Conservation (phyloP, 2,888 invertebrate species). For the Dysmachus trigonus region DNA sequence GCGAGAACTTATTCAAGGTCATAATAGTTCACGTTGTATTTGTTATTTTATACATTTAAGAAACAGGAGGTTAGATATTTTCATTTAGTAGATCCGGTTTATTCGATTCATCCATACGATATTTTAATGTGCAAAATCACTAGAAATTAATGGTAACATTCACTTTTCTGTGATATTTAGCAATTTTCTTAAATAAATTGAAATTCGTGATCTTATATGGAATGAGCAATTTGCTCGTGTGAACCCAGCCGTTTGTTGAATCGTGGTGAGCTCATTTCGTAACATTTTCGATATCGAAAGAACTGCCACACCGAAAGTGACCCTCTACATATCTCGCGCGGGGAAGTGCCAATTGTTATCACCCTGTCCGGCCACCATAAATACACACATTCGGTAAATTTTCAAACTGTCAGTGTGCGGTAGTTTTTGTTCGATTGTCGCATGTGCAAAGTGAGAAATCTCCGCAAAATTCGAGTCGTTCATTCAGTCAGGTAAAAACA, state of each 20-base stretch:
- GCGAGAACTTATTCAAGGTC: no score
- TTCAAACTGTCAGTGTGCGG: background rate
- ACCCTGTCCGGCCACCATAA: background rate
- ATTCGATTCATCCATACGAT: no score
- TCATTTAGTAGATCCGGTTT: no score
- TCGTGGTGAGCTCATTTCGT: background rate
- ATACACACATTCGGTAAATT: background rate
- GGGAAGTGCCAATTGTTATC: background rate
- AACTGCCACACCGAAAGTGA: background rate
- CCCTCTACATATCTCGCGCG: background rate
- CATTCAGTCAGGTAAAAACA: background rate
- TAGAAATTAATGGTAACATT: background rate
- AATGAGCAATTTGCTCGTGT: background rate
- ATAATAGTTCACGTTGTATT: no score
- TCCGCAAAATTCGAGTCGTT: background rate
- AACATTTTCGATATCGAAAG: background rate
- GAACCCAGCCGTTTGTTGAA: background rate
- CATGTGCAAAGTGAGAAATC: background rate
- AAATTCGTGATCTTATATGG: background rate
- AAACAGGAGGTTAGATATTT: no score
- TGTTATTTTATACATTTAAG: no score
- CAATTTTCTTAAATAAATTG: background rate
- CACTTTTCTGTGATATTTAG: background rate
- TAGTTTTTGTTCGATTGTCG: background rate
- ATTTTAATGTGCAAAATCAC: no score